Evolutionary conservation across 2,113 vertebrate genomes (phyloP).

Genomic region (Chascanopsetta lugubris): DNA sequence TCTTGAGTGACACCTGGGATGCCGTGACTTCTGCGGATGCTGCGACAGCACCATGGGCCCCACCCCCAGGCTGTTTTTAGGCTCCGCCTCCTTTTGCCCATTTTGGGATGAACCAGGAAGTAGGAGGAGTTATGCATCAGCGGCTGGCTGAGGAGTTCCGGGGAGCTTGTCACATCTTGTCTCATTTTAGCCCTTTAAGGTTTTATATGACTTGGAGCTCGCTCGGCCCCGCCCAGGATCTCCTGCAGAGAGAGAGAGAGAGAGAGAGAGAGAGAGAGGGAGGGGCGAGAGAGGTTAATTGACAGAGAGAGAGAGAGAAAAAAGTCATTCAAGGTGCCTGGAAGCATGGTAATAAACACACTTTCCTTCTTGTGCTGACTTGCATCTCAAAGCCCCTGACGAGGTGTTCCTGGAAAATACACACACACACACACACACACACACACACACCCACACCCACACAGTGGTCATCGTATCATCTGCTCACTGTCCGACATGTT

Average conservation of each 20-base stretch:
- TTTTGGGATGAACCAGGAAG: too few species aligned
- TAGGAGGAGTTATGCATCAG: too few species aligned
- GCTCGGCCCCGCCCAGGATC: conserved; percentile 80
- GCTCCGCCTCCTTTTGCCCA: too few species aligned
- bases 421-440: conserved; percentile 28
- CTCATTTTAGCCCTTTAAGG: conserved; percentile 74
- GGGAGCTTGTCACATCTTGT: conserved; percentile 83
- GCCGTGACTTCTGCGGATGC: too few species aligned
- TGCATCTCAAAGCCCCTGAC: conserved; percentile 77
- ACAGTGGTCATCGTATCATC: too few species aligned
- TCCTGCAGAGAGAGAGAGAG: conserved; percentile 51
- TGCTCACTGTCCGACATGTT: too few species aligned
- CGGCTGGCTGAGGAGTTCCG: too few species aligned
- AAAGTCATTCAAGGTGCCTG: conserved; percentile 76
- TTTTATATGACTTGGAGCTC: conserved; percentile 72
- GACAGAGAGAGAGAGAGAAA: conserved; percentile 52
- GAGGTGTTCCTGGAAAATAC: conserved; percentile 74
- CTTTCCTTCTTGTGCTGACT: conserved; percentile 83
- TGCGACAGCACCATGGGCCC: too few species aligned
- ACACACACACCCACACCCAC: conserved; percentile 2
- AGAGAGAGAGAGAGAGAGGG: neutral
- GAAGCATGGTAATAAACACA: conserved; percentile 76
- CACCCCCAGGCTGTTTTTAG: too few species aligned
- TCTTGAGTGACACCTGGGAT: too few species aligned
- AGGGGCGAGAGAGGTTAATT: too few species aligned